phyloP scores from a whole-genome alignment of 1,140 invertebrate genomes.

The honey bee (Apis mellifera) region Amel_HAv3.1 CM009942.2:931001-931500 shows the following conservation, averaged over 20 bases:
- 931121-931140: background rate
- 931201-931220: constrained; percentile 2
- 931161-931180: background rate
- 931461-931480: background rate
- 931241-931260: constrained; percentile 63
- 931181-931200: no score
- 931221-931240: constrained; percentile 45
- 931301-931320: constrained; percentile 22
- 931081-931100: no score
- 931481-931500: no score
- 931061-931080: no score
- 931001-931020: no score
- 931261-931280: constrained; percentile 64
- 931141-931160: background rate
- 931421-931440: background rate
- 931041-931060: no score
- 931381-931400: background rate
- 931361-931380: constrained; percentile 11
- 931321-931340: constrained; percentile 36
- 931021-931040: no score
- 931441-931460: background rate
- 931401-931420: background rate
- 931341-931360: constrained; percentile 5
- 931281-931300: constrained; percentile 55
- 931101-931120: background rate